phyloP scores from a whole-genome alignment of 2,797 vertebrate genomes.

The Stomatorhinus walkeri region DNA sequence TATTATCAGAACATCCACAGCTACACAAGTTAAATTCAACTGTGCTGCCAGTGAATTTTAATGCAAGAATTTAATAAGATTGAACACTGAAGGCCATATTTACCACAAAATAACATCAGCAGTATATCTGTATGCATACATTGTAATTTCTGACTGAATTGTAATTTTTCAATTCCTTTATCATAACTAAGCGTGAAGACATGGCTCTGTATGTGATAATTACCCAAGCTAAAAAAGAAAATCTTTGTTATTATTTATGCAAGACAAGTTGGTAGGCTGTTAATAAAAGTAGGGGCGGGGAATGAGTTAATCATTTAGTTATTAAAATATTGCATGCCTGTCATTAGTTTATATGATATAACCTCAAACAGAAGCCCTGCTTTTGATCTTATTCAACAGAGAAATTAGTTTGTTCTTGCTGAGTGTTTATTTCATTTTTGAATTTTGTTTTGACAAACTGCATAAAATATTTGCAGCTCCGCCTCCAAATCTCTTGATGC shows the following conservation, averaged over 20 bases:
- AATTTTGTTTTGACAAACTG: neutral
- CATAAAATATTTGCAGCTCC: neutral
- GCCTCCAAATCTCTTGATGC: neutral
- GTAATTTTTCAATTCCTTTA: neutral
- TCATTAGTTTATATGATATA: neutral
- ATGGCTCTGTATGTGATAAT: neutral
- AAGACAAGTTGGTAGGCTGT: neutral
- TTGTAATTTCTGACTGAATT: neutral
- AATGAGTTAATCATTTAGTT: constrained; percentile 5
- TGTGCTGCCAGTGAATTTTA: neutral
- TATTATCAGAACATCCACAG: neutral
- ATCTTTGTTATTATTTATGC: neutral
- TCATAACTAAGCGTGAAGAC: neutral
- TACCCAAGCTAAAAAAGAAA: neutral
- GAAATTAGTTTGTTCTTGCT: neutral
- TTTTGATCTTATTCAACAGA: neutral
- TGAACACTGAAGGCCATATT: neutral
- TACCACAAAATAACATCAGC: neutral
- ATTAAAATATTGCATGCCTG: neutral
- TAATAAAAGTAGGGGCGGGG: neutral
- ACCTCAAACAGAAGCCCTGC: neutral
- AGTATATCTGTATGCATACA: neutral
- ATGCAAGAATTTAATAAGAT: neutral
- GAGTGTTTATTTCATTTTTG: neutral
- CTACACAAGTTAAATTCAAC: neutral